Evolutionary conservation across 2,797 vertebrate genomes (phyloP), one percentile per base, ranked within the genome.

Genomic region (Neomorphus geoffroyi): DNA sequence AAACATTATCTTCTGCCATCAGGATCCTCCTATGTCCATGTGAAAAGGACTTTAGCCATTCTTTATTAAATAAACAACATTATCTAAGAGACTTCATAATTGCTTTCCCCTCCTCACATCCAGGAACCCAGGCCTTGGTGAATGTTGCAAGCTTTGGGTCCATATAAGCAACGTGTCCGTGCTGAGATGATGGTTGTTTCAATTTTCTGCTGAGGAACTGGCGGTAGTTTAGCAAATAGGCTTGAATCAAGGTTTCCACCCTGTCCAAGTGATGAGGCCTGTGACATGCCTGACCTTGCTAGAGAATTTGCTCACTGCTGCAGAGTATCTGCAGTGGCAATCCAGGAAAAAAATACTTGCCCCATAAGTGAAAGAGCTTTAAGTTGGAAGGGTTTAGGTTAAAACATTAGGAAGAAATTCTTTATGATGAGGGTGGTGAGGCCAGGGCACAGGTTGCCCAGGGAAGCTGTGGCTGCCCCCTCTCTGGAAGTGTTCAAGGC

Each of bases 121-220:
- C 35, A 19, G 13, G 28, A 61, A 69, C 37, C 9, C 12, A 18
- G 45, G 30, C 28, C 48, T 5, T 70, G 69, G 46, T 35, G 33
- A 48, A 3, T 2, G 1, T 11, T 48, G 19, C 46, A 24, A 12
- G 46, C 46, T 48, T 27, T 26, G 41, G 17, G 32, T 35, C 46
- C 3, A 0, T 16, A 6, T 4, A 15, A 79, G 39, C 43, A 32
- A 7, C 32, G 3, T 15, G 24, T 13, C 28, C 12, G 0, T 18
- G 11, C 3, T 32, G 37, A 69, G 50, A 1, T 19, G 33, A 7
- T 26, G 26, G 3, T 30, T 3, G 5, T 12, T 37, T 37, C 56
- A 15, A 0, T 46, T 80, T 46, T 43, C 73, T 75, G 26, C 64
- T 37, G 51, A 37, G 45, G 24, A 39, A 11, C 22, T 62, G 57